Evolutionary conservation across 2,113 vertebrate genomes (phyloP).

Genomic region (Neogobius melanostomus): DNA sequence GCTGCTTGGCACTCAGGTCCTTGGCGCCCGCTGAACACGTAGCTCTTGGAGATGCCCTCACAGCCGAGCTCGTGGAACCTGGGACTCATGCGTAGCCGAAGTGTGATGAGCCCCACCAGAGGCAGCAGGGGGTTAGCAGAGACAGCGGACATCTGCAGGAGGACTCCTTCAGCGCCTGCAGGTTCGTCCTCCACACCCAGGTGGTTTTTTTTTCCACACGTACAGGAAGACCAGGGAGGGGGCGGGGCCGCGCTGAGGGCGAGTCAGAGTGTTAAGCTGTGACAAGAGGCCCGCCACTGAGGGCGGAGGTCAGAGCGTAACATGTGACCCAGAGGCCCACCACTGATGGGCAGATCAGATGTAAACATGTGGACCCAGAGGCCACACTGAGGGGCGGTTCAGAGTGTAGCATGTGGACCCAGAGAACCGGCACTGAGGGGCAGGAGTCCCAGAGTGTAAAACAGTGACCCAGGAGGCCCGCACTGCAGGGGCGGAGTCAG

Average conservation of each 20-base stretch:
- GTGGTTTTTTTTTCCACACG: slow-evolving; percentile 96
- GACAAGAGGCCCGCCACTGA: neutral
- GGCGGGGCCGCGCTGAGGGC: slow-evolving; percentile 30
- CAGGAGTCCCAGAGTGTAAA: no score
- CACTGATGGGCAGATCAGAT: no score
- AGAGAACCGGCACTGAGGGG: no score
- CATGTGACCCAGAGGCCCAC: no score
- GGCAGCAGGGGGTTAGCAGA: slow-evolving; percentile 86
- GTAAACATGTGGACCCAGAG: no score
- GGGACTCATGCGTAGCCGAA: slow-evolving; percentile 97
- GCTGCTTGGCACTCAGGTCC: slow-evolving; percentile 92
- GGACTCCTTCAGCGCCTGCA: slow-evolving; percentile 96
- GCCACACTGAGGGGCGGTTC: no score
- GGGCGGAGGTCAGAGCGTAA: no score
- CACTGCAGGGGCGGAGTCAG: no score
- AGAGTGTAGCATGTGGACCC: no score
- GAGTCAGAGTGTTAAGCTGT: no score
- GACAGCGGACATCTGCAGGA: slow-evolving; percentile 96
- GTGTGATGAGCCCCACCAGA: slow-evolving; percentile 94
- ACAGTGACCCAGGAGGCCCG: no score
- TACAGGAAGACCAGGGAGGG: slow-evolving; percentile 91
- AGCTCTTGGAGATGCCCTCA: slow-evolving; percentile 97
- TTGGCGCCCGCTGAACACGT: slow-evolving; percentile 95
- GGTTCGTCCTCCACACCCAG: slow-evolving; percentile 95
- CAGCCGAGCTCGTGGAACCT: slow-evolving; percentile 95